A percentile compares a stretch with the other conserved stretches of the same genome.
These are phyloP conservation scores for Lepidurus packardi DNA, from an alignment of 1,140 invertebrate species.

Conservation along the genomic window DNA sequence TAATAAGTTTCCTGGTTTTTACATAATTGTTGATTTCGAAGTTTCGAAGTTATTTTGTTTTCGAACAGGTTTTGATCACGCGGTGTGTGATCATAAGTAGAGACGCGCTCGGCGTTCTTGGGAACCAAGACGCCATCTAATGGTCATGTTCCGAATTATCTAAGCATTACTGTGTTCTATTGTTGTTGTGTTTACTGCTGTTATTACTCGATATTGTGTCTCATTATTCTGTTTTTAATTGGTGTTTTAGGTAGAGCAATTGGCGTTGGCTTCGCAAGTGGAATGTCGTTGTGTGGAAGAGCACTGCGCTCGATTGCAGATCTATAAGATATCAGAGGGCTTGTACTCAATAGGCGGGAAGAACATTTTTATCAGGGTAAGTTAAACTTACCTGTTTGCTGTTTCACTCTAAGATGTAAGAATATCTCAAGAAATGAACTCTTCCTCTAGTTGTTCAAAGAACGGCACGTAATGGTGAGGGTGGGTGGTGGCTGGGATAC, in stretches of 20 bases:
- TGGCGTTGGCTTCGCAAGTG: conserved; percentile 42
- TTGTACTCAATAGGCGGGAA: conserved; percentile 73
- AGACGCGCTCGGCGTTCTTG: no score
- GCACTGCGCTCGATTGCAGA: conserved; percentile 50
- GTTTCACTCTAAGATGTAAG: neutral
- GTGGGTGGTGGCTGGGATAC: conserved; percentile 80
- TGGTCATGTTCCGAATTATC: conserved; percentile 42
- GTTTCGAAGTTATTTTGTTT: no score
- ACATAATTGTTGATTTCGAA: no score
- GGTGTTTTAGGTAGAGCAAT: conserved; percentile 42
- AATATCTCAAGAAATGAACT: conserved; percentile 12
- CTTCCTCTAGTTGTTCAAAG: conserved; percentile 66
- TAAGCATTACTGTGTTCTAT: neutral
- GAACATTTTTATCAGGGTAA: conserved; percentile 68
- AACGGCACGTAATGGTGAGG: conserved; percentile 85
- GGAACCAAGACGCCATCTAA: no score
- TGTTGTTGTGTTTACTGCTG: neutral
- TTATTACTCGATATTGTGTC: neutral
- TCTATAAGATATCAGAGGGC: conserved; percentile 72
- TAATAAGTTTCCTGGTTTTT: no score
- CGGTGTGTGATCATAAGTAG: no score
- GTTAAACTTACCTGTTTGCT: conserved; percentile 36
- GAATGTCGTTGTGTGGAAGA: conserved; percentile 40
- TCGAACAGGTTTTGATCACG: no score
- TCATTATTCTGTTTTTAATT: conserved; percentile 16